Conservation (phyloP, 2,113 vertebrate genomes). For the Ochotona curzoniae region DNA sequence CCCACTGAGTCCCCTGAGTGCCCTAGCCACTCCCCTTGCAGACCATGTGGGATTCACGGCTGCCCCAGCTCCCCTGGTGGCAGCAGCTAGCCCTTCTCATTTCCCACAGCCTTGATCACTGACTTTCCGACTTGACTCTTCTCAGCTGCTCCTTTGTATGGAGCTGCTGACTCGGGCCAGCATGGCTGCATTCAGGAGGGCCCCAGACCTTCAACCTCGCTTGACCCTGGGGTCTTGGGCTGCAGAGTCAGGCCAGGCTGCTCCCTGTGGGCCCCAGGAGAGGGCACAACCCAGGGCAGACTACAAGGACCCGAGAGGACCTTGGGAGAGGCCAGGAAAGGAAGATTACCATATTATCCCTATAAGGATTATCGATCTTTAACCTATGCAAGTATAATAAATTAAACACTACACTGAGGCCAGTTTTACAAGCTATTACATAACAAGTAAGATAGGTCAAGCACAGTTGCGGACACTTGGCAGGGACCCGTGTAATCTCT, state of each 20-base stretch:
- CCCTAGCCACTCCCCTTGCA: too few species aligned
- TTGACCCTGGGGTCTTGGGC: constrained; percentile 77
- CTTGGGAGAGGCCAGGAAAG: not conserved
- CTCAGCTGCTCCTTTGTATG: constrained; percentile 72
- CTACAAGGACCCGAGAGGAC: constrained; percentile 16
- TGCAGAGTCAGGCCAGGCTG: constrained; percentile 42
- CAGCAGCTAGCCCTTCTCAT: not conserved
- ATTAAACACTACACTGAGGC: not conserved
- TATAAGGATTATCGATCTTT: not conserved
- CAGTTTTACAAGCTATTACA: not conserved
- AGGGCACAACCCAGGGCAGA: constrained; percentile 63
- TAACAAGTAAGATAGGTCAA: not conserved
- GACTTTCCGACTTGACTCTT: constrained; percentile 85
- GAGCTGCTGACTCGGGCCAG: constrained; percentile 68
- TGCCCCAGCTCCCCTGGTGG: not conserved
- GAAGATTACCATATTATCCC: not conserved
- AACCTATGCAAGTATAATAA: constrained; percentile 32
- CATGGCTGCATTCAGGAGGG: constrained; percentile 47
- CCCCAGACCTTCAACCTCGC: constrained; percentile 54
- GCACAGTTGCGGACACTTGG: not conserved
- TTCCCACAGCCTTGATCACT: constrained; percentile 54
- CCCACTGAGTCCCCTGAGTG: too few species aligned
- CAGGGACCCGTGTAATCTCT: not conserved
- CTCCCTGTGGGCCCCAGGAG: not conserved
- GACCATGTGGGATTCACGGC: too few species aligned